Evolutionary conservation across 1,140 invertebrate species (phyloP).

Genomic region (Drosophila kanapiae): DNA sequence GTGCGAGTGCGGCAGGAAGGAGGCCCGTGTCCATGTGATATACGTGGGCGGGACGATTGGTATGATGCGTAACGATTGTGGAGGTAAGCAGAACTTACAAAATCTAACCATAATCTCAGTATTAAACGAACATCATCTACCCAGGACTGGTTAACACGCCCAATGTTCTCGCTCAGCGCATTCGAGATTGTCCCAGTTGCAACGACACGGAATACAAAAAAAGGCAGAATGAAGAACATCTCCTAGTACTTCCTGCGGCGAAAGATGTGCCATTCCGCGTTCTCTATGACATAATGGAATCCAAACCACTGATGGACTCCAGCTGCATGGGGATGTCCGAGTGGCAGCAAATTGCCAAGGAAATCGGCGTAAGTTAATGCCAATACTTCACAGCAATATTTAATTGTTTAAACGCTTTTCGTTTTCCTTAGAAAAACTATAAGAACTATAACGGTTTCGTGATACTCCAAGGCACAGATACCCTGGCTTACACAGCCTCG

Average conservation of each 20-base stretch:
- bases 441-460: constrained; percentile 96
- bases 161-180: constrained; percentile 86
- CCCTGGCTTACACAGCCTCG: constrained; percentile 97
- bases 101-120: neutral
- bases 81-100: constrained; percentile 86
- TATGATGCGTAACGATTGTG: constrained; percentile 91
- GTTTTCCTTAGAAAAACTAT: constrained; percentile 90
- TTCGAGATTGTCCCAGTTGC: constrained; percentile 89
- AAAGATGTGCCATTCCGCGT: constrained; percentile 85
- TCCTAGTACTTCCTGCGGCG: constrained; percentile 88
- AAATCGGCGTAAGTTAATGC: constrained; percentile 90
- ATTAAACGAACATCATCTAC: neutral
- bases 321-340: constrained; percentile 96
- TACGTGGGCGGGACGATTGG: constrained; percentile 96
- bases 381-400: neutral
- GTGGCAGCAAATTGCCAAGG: constrained; percentile 94
- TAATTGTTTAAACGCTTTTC: constrained; percentile 16
- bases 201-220: constrained; percentile 89
- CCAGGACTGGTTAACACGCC: constrained; percentile 87
- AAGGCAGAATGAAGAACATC: constrained; percentile 81
- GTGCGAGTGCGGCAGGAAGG: constrained; percentile 51
- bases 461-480: constrained; percentile 98
- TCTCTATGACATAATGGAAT: constrained; percentile 93
- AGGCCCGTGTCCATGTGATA: constrained; percentile 90
- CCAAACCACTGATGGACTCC: constrained; percentile 94